Conservation (phyloP, 2,113 vertebrate genomes). For the Epinephelus moara region DNA sequence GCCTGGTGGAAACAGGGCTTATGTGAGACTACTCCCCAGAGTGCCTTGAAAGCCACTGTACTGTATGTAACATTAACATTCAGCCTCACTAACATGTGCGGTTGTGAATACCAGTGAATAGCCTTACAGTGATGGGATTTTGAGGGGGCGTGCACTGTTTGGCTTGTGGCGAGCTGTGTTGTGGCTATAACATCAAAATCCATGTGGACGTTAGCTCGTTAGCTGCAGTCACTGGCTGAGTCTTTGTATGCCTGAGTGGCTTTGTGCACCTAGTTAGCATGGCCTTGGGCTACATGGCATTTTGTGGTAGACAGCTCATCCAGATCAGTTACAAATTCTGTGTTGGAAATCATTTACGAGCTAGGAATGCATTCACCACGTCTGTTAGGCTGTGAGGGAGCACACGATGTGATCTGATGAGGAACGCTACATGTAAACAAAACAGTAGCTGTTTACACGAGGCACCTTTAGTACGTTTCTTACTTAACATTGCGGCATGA, state of each 20-base stretch:
- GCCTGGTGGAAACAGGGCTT: too few relatives aligned
- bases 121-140: neutral
- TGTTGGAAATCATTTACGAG: neutral
- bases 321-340: neutral
- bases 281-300: neutral
- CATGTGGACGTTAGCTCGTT: slow-evolving; percentile 6
- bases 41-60: neutral
- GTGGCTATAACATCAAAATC: slow-evolving; percentile 25
- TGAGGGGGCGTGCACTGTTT: neutral
- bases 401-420: neutral
- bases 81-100: neutral
- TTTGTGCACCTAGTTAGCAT: slow-evolving; percentile 3
- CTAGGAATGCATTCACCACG: neutral
- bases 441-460: neutral
- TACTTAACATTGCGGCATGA: neutral
- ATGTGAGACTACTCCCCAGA: too few relatives aligned
- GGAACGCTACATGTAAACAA: neutral
- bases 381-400: neutral
- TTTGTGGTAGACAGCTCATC: neutral
- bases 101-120: neutral
- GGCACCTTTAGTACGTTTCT: neutral
- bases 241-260: slow-evolving; percentile 14
- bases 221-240: slow-evolving; percentile 20
- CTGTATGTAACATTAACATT: neutral
- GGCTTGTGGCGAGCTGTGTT: neutral